Evolutionary conservation across 2,888 invertebrate species (phyloP).

Genomic region (Eutolmus rufibarbis): DNA sequence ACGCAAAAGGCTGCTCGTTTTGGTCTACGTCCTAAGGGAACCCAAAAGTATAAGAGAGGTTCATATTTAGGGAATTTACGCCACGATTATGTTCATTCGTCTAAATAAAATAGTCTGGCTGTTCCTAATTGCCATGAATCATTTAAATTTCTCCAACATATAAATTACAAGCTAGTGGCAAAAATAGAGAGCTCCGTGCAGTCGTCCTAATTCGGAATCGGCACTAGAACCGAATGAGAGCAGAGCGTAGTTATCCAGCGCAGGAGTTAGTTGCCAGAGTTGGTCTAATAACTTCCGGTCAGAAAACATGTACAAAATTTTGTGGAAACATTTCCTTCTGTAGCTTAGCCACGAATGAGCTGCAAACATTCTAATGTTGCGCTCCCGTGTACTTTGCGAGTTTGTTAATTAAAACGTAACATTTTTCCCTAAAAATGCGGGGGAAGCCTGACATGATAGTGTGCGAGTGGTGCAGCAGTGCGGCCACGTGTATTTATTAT

Average conservation of each 20-base stretch:
- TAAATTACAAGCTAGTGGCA: background rate
- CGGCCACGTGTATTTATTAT: conserved; percentile 3
- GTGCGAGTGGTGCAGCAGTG: background rate
- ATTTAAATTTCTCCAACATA: background rate
- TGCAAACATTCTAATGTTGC: background rate
- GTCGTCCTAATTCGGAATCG: background rate
- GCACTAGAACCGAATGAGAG: background rate
- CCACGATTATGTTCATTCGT: background rate
- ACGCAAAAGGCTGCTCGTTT: background rate
- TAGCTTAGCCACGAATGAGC: background rate
- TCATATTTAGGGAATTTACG: too few species aligned
- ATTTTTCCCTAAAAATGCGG: background rate
- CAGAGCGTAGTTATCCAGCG: background rate
- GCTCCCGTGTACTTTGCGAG: background rate
- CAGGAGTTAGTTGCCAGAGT: background rate
- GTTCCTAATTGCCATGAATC: background rate
- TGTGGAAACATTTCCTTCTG: background rate
- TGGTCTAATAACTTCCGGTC: conserved; percentile 2
- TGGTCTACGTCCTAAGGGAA: background rate
- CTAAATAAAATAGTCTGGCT: background rate
- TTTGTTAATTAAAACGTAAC: conserved; percentile 16
- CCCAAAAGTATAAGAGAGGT: background rate
- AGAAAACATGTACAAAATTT: background rate
- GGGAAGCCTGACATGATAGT: background rate
- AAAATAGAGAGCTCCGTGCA: background rate